Evolutionary conservation across 2,888 invertebrate genomes (phyloP).

Genomic region (Theretra japonica): DNA sequence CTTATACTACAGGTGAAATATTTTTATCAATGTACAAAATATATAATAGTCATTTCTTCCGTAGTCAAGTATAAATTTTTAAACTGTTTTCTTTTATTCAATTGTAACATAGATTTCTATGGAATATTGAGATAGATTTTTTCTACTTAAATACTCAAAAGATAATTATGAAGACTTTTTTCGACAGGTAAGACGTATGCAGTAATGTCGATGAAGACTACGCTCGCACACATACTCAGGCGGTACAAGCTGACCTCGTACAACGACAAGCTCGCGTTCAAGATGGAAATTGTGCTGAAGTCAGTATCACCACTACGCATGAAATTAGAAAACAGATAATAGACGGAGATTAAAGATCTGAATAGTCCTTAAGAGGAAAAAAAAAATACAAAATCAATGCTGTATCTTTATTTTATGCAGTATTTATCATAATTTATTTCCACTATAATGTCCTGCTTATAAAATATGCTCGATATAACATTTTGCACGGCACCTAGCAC

Average conservation of each 20-base stretch:
- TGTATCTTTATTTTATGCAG: no score
- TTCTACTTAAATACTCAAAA: not conserved
- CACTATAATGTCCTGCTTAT: no score
- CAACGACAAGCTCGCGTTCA: not conserved
- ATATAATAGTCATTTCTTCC: no score
- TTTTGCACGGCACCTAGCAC: no score
- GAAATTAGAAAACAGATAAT: not conserved
- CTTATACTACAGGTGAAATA: no score
- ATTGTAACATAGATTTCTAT: not conserved
- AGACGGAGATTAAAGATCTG: not conserved
- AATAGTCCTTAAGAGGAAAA: not conserved
- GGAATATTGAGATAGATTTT: not conserved
- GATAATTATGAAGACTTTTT: no score
- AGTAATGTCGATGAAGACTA: slow-evolving; percentile 43
- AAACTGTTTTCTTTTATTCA: no score
- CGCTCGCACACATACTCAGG: slow-evolving; percentile 37
- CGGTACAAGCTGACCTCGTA: slow-evolving; percentile 28
- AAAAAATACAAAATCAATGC: no score
- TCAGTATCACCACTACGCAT: not conserved
- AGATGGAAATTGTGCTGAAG: slow-evolving; percentile 5
- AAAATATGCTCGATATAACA: no score
- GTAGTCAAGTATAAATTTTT: no score
- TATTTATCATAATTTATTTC: no score
- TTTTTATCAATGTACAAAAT: no score
- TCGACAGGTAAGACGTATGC: slow-evolving; percentile 31